Conservation (phyloP, 2,888 invertebrate species). For the Steromphala cineraria region DNA sequence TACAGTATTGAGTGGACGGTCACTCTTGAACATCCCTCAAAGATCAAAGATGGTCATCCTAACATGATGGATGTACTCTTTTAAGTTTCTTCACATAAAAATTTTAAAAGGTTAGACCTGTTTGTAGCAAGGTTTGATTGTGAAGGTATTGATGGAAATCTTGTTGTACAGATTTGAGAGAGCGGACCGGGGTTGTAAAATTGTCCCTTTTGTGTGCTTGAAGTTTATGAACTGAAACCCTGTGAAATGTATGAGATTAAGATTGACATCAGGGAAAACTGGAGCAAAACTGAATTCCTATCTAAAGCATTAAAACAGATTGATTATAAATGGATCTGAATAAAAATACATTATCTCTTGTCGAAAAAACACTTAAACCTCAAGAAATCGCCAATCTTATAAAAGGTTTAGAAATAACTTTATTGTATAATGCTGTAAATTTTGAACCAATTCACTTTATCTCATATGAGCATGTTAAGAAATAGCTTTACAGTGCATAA, state of each 20-base stretch:
- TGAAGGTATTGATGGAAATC: background rate
- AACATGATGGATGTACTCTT: background rate
- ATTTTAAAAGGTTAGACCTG: conserved; percentile 13
- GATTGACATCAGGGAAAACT: background rate
- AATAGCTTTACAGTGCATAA: too few species aligned
- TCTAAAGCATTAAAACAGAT: too few species aligned
- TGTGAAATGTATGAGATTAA: background rate
- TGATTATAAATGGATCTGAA: too few species aligned
- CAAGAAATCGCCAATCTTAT: too few species aligned
- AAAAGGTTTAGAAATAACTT: too few species aligned
- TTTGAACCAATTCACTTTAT: too few species aligned
- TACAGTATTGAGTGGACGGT: conserved; percentile 7
- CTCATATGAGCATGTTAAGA: too few species aligned
- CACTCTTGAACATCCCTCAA: background rate
- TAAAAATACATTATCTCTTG: too few species aligned
- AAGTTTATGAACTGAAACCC: conserved; percentile 1
- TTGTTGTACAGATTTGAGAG: background rate
- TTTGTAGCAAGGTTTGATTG: background rate
- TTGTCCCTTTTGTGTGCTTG: background rate
- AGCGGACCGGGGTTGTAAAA: background rate
- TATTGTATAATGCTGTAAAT: too few species aligned
- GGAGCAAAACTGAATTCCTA: too few species aligned
- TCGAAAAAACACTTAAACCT: too few species aligned
- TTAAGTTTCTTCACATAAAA: conserved; percentile 8
- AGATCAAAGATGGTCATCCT: background rate